These are phyloP conservation scores for Ligdia adustata DNA, from an alignment of 2,888 invertebrate species.

Conservation along the genomic window DNA sequence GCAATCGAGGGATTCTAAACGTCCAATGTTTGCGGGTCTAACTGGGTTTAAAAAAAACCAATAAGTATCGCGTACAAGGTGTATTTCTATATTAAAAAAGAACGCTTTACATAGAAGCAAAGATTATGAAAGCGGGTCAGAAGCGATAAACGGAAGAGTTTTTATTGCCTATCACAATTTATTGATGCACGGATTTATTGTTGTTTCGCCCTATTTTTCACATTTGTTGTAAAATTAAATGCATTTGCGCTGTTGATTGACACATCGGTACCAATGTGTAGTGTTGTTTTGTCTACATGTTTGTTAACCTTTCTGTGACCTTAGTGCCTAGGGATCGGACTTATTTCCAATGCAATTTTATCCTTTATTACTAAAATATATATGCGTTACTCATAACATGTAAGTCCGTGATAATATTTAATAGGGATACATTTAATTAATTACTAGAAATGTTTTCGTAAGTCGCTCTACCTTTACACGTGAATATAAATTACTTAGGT, in stretches of 20 bases:
- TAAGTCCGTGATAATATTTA: too few species aligned
- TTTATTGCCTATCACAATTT: conserved; percentile 19
- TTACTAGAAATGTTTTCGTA: too few species aligned
- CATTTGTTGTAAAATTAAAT: conserved; percentile 24
- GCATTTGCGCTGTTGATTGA: conserved; percentile 19
- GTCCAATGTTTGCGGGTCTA: too few species aligned
- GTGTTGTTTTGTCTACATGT: not conserved
- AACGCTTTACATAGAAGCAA: conserved; percentile 11
- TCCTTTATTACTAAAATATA: too few species aligned
- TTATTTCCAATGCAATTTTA: too few species aligned
- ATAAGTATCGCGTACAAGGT: too few species aligned
- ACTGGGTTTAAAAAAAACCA: too few species aligned
- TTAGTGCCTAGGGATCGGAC: not conserved
- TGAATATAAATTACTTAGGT: too few species aligned
- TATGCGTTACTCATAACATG: too few species aligned
- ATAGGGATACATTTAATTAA: too few species aligned
- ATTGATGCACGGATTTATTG: conserved; percentile 33
- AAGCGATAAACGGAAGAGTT: conserved; percentile 20
- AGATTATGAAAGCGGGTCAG: conserved; percentile 30
- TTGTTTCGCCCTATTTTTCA: conserved; percentile 34
- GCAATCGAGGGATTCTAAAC: too few species aligned
- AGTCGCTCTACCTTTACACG: too few species aligned
- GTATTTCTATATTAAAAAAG: conserved; percentile 4
- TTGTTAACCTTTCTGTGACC: not conserved
- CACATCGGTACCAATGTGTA: conserved; percentile 1